Evolutionary conservation across 2,797 vertebrate genomes (phyloP).

Genomic region (Phalanger gymnotis): DNA sequence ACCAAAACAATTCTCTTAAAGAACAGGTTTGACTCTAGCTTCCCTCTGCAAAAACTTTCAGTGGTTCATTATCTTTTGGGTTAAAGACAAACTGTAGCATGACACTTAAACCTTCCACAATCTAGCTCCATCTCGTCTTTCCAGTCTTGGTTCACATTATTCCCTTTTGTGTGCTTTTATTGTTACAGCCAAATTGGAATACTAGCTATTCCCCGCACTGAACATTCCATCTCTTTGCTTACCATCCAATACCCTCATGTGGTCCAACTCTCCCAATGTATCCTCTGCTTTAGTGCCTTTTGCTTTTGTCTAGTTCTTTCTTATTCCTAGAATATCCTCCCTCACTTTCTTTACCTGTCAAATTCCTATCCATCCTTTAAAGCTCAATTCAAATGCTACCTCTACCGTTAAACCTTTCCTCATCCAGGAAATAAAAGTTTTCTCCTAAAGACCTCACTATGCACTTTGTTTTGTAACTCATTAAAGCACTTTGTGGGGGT

Average conservation of each 20-base stretch:
- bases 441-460: not conserved
- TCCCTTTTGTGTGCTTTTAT: not conserved
- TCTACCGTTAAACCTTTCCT: not conserved
- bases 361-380: not conserved
- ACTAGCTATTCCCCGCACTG: not conserved
- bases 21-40: not conserved
- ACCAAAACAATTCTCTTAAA: not conserved
- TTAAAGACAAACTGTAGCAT: not conserved
- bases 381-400: not conserved
- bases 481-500: not conserved
- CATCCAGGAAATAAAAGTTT: not conserved
- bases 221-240: not conserved
- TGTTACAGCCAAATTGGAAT: not conserved
- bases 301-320: not conserved
- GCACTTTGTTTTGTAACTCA: not conserved
- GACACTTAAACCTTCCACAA: not conserved
- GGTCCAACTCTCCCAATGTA: not conserved
- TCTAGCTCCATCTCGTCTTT: not conserved
- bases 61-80: not conserved
- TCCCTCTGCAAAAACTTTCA: not conserved
- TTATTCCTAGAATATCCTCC: not conserved
- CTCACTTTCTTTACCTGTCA: not conserved
- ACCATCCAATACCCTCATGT: not conserved
- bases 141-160: not conserved
- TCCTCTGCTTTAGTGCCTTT: not conserved